phyloP scores from a whole-genome alignment of 1,140 invertebrate genomes.

The Babylonia areolata region DNA sequence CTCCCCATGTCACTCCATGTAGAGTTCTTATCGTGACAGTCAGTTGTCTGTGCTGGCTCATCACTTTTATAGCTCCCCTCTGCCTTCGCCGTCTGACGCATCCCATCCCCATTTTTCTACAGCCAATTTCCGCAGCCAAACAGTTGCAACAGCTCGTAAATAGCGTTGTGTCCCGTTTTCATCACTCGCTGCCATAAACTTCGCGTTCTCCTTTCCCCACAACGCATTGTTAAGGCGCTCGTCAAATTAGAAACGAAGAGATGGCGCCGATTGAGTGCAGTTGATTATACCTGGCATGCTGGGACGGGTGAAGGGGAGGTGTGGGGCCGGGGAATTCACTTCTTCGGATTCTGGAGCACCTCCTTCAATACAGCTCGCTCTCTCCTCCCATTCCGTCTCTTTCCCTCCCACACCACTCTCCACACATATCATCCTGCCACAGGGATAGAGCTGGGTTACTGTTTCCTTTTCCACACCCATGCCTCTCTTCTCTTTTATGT shows the following conservation, averaged over 20 bases:
- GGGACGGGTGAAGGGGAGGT: neutral
- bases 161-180: neutral
- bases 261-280: conserved; percentile 1
- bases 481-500: too few species aligned
- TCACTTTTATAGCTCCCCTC: neutral
- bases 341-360: too few species aligned
- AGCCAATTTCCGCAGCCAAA: neutral
- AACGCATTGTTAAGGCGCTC: neutral
- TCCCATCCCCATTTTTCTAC: neutral
- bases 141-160: neutral
- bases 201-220: neutral
- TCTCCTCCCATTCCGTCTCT: too few species aligned
- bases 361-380: too few species aligned
- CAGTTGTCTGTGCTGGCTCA: neutral
- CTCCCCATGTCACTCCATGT: neutral
- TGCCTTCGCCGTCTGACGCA: neutral
- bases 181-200: neutral
- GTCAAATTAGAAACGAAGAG: neutral
- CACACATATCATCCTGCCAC: too few species aligned
- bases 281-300: neutral
- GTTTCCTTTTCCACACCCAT: too few species aligned
- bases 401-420: too few species aligned
- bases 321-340: too few species aligned
- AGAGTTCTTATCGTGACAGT: neutral
- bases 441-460: too few species aligned